A percentile compares a stretch with the other conserved stretches of the same genome.
These are phyloP conservation scores for Metacarcinus magister DNA, from an alignment of 2,888 invertebrate species.

Conservation along the genomic window DNA sequence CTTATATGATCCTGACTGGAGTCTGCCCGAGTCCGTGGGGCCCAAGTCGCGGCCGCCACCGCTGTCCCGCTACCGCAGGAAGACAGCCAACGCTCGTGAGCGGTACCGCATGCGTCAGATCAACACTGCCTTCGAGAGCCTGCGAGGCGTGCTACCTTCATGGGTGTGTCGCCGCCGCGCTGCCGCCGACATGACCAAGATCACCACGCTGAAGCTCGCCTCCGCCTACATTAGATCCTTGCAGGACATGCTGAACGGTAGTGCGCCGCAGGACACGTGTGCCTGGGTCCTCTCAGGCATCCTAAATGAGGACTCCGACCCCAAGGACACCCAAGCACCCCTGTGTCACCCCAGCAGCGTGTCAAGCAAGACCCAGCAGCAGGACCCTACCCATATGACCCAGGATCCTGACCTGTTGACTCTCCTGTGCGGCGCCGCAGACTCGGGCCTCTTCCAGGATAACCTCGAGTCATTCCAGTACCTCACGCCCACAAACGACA, in stretches of 20 bases:
- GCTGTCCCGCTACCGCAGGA: conserved; percentile 65
- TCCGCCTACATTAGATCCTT: conserved; percentile 70
- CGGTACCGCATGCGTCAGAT: conserved; percentile 73
- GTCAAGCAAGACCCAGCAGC: neutral
- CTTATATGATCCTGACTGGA: conserved; percentile 65
- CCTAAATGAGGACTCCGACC: conserved; percentile 49
- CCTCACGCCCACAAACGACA: conserved; percentile 8
- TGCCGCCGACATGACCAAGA: conserved; percentile 67
- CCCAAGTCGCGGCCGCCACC: conserved; percentile 63
- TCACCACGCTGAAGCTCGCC: conserved; percentile 67
- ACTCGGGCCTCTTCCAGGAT: conserved; percentile 56
- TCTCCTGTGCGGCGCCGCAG: conserved; percentile 44
- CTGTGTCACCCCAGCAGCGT: neutral
- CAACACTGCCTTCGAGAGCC: conserved; percentile 68
- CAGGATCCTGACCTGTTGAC: conserved; percentile 42
- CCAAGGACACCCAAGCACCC: neutral
- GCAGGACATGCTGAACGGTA: conserved; percentile 70
- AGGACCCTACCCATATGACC: neutral
- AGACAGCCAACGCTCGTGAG: conserved; percentile 72
- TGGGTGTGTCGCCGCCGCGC: conserved; percentile 67
- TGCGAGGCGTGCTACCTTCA: conserved; percentile 66
- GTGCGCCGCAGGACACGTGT: conserved; percentile 52
- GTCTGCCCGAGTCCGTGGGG: conserved; percentile 35
- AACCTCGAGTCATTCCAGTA: conserved; percentile 59
- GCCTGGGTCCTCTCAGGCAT: conserved; percentile 64